Percentiles rank a stretch among this genome's conserved stretches.
Conservation (phyloP, 2,888 invertebrate genomes). For the Platycheirus rosarum region DNA sequence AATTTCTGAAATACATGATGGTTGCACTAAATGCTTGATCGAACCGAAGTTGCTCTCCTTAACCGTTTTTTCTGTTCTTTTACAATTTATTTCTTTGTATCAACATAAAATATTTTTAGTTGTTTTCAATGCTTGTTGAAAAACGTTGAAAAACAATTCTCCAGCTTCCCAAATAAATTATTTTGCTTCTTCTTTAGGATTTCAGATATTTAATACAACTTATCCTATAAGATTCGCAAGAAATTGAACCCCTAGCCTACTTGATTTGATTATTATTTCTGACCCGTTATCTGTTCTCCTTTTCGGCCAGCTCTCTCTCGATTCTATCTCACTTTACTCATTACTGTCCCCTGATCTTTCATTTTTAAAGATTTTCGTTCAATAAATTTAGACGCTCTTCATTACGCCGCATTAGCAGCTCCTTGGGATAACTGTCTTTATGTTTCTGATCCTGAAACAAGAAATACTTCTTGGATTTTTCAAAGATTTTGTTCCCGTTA, state of each 20-base stretch:
- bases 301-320: background rate
- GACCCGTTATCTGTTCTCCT: background rate
- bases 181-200: background rate
- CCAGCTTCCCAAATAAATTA: background rate
- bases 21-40: slow-evolving; percentile 5
- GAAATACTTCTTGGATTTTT: no score
- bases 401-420: no score
- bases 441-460: no score
- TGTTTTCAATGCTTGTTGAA: no score
- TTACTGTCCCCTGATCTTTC: no score
- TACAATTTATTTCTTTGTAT: no score
- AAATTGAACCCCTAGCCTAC: background rate
- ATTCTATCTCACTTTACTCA: background rate
- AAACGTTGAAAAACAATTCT: background rate
- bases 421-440: no score
- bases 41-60: no score
- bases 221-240: background rate
- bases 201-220: background rate
- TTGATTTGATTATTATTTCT: background rate
- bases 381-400: no score
- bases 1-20: background rate
- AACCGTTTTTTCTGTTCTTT: background rate
- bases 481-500: no score
- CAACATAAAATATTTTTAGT: no score
- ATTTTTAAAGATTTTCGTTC: no score